Base-by-base conservation (phyloP, 2,113 vertebrate genomes). In the Tetraodon nigroviridis region DNA sequence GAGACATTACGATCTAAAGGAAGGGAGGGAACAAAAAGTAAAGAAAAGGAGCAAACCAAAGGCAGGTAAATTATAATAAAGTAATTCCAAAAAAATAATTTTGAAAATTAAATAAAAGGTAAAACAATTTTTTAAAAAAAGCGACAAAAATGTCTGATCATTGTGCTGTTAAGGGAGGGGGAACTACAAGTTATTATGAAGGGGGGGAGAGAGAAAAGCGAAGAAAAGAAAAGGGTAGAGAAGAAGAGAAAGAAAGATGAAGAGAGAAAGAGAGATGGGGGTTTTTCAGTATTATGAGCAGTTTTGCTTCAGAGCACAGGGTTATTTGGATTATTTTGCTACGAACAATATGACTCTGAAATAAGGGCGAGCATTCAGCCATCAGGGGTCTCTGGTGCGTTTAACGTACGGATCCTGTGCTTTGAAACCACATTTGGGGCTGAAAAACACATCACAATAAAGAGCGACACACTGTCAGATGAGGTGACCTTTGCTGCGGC, bases 1-100 rank as follows among this genome's bases (percentile, higher is more conserved):
- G 94, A 94, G 91, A 93, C 93, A 97, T 93, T 95, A 97, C 93
- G 94, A 98, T 99, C 97, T 99, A 95, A 93, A 94, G 91, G 91
- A 88, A 87, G 70, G 57, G 55, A 48, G 22, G 53, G 19, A 13
- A 46, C 5, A 61, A 57, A 71, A 61, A 42, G 2, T 91, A 92
- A 92, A 88, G 55, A 52, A 51, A 55, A 56, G 21, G 48, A 41
- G 29, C 61, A 45, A 27, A 58, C 52, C 15, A 69, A 49, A 58
- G 52, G n/a, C 6, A 61, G 67, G 63, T 29, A 14, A 89, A n/a
- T n/a, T n/a, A n/a, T n/a, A 91, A 89, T 87, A 79, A 90, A 84
- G n/a, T n/a, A n/a, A n/a, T n/a, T 90, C 32, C 7, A 37, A 37
- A 2, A 47, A 73, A 64, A 62, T 88, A 91, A 89, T 90, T 86